Conservation (phyloP, 2,113 vertebrate species). For the Bambusicola thoracicus region DNA sequence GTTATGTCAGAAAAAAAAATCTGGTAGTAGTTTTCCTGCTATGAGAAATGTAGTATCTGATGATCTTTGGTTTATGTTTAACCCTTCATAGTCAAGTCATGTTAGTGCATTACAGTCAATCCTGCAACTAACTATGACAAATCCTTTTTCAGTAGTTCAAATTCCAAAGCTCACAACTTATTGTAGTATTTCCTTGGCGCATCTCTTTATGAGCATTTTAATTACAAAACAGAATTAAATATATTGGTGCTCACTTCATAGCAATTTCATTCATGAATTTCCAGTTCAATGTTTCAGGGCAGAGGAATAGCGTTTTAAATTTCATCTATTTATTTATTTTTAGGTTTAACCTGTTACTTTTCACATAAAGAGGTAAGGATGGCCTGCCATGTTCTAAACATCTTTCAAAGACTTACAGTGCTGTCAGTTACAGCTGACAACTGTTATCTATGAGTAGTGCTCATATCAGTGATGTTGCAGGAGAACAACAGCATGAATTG, state of each 20-base stretch:
- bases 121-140: neutral
- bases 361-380: neutral
- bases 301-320: neutral
- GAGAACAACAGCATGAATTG: neutral
- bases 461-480: neutral
- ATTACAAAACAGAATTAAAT: neutral
- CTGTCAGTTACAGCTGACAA: neutral
- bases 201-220: neutral
- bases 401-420: neutral
- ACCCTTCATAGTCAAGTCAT: neutral
- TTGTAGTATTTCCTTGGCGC: neutral
- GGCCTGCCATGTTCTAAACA: accelerated
- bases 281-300: neutral
- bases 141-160: neutral
- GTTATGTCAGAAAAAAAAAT: neutral
- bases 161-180: neutral
- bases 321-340: too few species aligned
- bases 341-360: neutral
- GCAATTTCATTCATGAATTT: accelerated
- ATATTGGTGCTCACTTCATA: neutral
- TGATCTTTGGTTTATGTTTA: neutral
- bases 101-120: neutral
- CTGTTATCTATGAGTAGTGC: too few species aligned
- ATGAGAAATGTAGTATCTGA: neutral
- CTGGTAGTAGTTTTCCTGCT: neutral